Evolutionary conservation across 2,797 vertebrate genomes (phyloP), one percentile per base, ranked within the genome.

Genomic region (Bovichtus variegatus): DNA sequence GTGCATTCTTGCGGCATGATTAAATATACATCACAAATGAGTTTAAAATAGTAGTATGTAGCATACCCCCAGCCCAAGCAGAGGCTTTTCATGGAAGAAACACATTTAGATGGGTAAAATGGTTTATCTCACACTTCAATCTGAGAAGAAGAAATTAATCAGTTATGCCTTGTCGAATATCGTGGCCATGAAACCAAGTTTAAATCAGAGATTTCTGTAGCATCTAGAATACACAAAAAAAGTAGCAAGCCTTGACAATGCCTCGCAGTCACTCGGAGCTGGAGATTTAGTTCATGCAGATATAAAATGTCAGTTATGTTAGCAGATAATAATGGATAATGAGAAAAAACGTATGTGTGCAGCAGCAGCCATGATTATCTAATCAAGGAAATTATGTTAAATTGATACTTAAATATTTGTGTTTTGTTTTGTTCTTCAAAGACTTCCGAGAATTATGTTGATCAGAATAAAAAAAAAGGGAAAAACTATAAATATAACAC

Each of bases 271-370:
- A 61, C 38, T 74, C 57, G 74, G 41, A 15, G 21, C 50, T 73
- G 21, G 64, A 62, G 76, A 75, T 75, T 72, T 58, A 76, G 25
- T 29, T 74, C 49, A 21, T 66, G 47, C 44, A 68, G 53, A 69
- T 65, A 55, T 61, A 61, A 77, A 81, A 76, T 81, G 67, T 75
- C 68, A 80, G 21, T 63, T 77, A 44, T 64, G 49, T 72, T 43
- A 47, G 76, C 13, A 54, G 54, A 74, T 82, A 74, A 71, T 69
- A 61, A 70, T 46, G 36, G 57, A 76, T 74, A 43, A 74, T 76
- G 61, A 84, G 68, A 68, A 75, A 88, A 79, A 41, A 23, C 8
- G 43, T 53, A 74, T 75, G 58, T 80, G 57, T 59, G 41, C 29
- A 63, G 49, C 8, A 64, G 57, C 29, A 65, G 58, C 44, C 47